A percentile compares a stretch with the other conserved stretches of the same genome.
Evolutionary conservation across 2,113 vertebrate species (phyloP).

Genomic region (Nycticorax nycticorax): DNA sequence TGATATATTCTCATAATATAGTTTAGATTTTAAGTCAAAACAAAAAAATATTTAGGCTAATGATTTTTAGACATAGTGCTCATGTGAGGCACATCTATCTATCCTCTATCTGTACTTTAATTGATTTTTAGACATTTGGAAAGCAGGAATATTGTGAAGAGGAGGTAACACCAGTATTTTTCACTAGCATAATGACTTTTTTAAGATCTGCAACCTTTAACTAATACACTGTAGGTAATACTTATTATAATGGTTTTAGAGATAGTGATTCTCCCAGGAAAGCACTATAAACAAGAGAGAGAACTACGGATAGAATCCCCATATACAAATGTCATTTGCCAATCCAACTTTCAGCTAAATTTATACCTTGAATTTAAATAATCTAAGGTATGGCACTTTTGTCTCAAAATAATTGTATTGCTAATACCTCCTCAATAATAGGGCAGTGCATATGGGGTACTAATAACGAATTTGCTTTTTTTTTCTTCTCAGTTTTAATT

Average conservation of each 20-base stretch:
- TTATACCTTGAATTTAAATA: not conserved
- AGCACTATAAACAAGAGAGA: not conserved
- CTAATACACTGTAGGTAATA: not conserved
- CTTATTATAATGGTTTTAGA: not conserved
- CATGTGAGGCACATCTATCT: not conserved
- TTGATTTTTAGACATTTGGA: not conserved
- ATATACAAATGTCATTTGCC: not conserved
- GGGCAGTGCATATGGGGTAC: not conserved
- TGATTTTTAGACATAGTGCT: not conserved
- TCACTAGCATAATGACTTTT: not conserved
- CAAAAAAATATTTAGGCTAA: not conserved
- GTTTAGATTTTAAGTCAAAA: not conserved
- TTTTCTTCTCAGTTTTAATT: not conserved
- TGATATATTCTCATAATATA: not conserved
- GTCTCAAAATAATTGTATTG: not conserved
- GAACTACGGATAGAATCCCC: not conserved
- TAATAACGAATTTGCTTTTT: not conserved
- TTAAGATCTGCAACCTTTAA: not conserved
- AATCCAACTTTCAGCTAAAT: not conserved
- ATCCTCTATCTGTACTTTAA: not conserved
- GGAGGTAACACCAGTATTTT: not conserved
- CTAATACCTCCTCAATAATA: not conserved
- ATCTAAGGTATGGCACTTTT: not conserved
- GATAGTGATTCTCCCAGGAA: not conserved
- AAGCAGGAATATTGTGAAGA: not conserved